Conservation (phyloP, 2,888 invertebrate species). For the Pycnomerus fuliginosus region DNA sequence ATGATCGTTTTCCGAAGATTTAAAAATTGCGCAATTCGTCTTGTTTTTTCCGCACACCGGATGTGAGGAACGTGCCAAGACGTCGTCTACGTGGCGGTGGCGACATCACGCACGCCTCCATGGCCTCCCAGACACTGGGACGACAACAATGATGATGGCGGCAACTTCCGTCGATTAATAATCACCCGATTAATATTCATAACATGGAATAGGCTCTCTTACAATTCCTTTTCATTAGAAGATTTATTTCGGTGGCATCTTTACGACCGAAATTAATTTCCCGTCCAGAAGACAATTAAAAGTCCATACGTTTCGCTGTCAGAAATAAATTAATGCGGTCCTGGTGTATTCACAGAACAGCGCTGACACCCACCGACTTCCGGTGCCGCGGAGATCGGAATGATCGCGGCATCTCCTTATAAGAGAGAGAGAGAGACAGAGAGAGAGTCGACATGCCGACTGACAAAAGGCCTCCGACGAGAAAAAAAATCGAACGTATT, state of each 20-base stretch:
- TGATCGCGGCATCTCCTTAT: constrained; percentile 17
- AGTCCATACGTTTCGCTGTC: not conserved
- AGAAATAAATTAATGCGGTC: constrained; percentile 11
- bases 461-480: constrained; percentile 13
- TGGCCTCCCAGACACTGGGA: constrained; percentile 18
- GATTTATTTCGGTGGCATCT: too few relatives aligned
- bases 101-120: constrained; percentile 13
- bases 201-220: too few relatives aligned
- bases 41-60: constrained; percentile 14
- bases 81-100: constrained; percentile 17
- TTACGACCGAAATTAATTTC: too few relatives aligned
- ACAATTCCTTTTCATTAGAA: too few relatives aligned
- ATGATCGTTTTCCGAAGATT: too few relatives aligned
- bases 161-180: constrained; percentile 20
- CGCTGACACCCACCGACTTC: constrained; percentile 26
- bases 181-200: constrained; percentile 18
- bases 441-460: constrained; percentile 11
- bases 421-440: too few relatives aligned
- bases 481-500: constrained; percentile 13
- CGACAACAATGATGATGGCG: constrained; percentile 13
- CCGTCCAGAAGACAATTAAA: too few relatives aligned
- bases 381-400: constrained; percentile 25
- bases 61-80: constrained; percentile 21
- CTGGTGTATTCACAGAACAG: constrained; percentile 16
- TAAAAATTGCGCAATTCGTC: constrained; percentile 15